Base-by-base conservation (phyloP, 1,140 invertebrate genomes). In the Pomacea maculata region DNA sequence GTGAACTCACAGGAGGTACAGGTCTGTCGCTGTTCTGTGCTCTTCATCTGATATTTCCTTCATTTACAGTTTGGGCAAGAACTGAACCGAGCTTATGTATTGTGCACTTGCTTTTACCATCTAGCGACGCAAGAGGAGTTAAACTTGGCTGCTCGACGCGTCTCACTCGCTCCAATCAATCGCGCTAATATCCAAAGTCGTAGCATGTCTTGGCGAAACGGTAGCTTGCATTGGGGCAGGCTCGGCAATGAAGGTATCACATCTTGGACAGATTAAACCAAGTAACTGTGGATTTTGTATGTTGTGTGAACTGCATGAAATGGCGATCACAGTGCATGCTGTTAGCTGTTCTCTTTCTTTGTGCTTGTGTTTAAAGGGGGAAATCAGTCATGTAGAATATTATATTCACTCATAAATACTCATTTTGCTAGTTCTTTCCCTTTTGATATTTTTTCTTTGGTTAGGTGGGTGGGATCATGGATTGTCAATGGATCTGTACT, bases 201-300 rank as follows among this genome's bases (percentile, higher is more conserved):
- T 85, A 90, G 89, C 84, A 84, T 91, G 85, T 91, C 90, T 34
- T 90, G 90, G 88, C 85, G 90, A 80, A 89, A 90, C 84, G 89
- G 89, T 80, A 91, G 90, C 86, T 84, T 90, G 85, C 88, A 90
- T 82, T 91, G 89, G 88, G 87, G 87, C 74, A 85, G 89, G 75
- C 79, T 88, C 61, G 85, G 85, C 73, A 81, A 86, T 71, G 89
- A 91, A 90, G 90, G 90, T 91, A 90, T 82, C 79, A 52, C 21
- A 21, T 70, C 67, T 70, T 34, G 67, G 34, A 25, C 21, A n/a
- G 67, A 70, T 21, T 70, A 1, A 45, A 45, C 57, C 15, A 17
- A 61, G 57, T 61, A 61, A 61, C 57, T 61, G 57, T 61, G 57
- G 57, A 14, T 61, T 61, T 61, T 11, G 57, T 17, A 14, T 61